These are phyloP conservation scores for Rhea americana DNA, from an alignment of 2,113 vertebrate species.

Conservation along the genomic window DNA sequence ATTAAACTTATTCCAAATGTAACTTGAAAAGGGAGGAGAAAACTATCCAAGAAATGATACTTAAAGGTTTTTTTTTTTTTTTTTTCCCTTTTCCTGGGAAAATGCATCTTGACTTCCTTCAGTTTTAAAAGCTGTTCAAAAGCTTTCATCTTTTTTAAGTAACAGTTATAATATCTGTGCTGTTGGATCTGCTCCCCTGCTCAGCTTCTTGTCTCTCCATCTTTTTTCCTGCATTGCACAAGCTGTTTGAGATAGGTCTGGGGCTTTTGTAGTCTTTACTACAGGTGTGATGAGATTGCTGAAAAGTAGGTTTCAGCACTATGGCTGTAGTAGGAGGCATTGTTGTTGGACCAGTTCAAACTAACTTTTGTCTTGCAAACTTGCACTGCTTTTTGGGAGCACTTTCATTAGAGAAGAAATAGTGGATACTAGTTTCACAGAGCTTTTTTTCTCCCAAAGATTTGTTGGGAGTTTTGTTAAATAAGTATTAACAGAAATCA, in stretches of 20 bases:
- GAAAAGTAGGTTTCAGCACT: not conserved
- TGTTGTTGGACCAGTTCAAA: not conserved
- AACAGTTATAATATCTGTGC: not conserved
- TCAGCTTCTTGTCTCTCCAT: not conserved
- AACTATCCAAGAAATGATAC: not conserved
- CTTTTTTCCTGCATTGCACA: not conserved
- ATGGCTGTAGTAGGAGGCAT: not conserved
- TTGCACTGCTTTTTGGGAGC: not conserved
- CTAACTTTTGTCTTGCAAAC: not conserved
- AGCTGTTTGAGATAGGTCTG: not conserved
- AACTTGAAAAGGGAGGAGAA: not conserved
- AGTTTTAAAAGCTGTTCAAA: not conserved
- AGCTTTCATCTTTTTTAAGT: not conserved
- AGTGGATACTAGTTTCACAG: not conserved
- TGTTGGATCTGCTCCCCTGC: not conserved
- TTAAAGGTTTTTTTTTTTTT: not conserved
- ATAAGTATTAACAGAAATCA: not conserved
- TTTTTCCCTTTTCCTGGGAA: not conserved
- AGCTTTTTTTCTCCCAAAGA: not conserved
- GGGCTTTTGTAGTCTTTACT: not conserved
- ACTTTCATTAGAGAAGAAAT: not conserved
- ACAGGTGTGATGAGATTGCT: not conserved
- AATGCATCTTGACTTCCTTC: not conserved
- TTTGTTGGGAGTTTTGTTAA: not conserved
- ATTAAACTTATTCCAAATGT: not conserved